These are phyloP conservation scores for Thinocorus orbignyianus DNA, from an alignment of 2,113 vertebrate genomes.

Conservation along the genomic window DNA sequence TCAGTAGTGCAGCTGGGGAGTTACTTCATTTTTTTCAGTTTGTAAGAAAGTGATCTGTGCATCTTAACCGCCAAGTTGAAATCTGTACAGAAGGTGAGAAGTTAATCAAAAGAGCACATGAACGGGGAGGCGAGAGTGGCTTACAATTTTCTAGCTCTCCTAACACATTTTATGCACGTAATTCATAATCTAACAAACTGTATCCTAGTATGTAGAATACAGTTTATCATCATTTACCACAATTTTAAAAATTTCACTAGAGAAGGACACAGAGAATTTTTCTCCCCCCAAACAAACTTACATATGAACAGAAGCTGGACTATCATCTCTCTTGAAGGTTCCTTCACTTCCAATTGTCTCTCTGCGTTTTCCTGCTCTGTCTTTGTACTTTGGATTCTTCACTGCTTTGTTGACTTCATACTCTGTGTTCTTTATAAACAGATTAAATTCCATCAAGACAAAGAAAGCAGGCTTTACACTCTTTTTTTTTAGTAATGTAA, in stretches of 20 bases:
- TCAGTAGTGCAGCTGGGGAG: neutral
- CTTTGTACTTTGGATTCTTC: constrained; percentile 90
- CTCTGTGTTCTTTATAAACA: constrained; percentile 82
- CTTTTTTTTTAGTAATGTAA: neutral
- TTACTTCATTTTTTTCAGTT: neutral
- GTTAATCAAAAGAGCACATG: neutral
- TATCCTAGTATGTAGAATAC: neutral
- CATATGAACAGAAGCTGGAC: constrained; percentile 90
- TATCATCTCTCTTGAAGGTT: constrained; percentile 88
- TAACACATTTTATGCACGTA: neutral
- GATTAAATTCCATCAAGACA: neutral
- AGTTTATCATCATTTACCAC: neutral
- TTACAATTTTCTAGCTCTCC: neutral
- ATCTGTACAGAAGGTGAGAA: neutral
- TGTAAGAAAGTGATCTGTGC: neutral
- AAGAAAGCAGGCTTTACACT: neutral
- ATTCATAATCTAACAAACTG: neutral
- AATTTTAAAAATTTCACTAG: neutral
- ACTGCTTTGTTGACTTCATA: constrained; percentile 85
- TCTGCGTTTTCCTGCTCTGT: constrained; percentile 89
- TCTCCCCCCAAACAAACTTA: constrained; percentile 62
- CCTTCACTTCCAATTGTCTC: constrained; percentile 92
- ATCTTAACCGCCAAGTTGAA: neutral
- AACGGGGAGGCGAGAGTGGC: neutral
- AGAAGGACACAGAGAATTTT: neutral